Evolutionary conservation across 2,888 invertebrate species (phyloP), one percentile per base, ranked within the genome.

Genomic region (Spodoptera exigua): DNA sequence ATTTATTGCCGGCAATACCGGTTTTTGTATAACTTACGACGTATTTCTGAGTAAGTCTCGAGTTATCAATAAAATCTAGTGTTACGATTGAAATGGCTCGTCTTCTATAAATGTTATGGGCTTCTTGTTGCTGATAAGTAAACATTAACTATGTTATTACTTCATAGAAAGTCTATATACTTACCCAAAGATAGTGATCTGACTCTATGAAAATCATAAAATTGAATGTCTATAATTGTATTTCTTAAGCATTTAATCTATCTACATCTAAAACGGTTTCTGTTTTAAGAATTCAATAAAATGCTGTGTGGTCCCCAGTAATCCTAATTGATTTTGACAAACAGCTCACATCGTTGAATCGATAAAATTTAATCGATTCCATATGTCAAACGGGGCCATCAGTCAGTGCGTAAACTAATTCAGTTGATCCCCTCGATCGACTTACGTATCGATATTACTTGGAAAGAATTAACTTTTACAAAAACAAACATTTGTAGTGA

Each of bases 401-500:
- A 71, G 58, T 75, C 59, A 66, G 53, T 37, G 48, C 36, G 46
- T 54, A 52, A 63, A 70, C 70, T 72, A 76, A 75, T 75, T 70
- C 73, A 70, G 55, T 66, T 66, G 74, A 82, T 80, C 78, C 77
- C 74, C 62, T 44, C 65, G 72, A 80, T 75, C 70, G 77, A 76
- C 66, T 72, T 70, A 64, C 47, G 54, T 73, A 76, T 80, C 76
- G 73, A 76, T 78, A 70, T 66, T 74, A 60, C 71, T 43, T 73
- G 44, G 65, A 70, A 76, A 68, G 68, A 69, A 64, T 73, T 67
- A 75, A 70, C 73, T 68, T 70, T n/a, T 59, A 74, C 77, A 70
- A 73, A 82, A 85, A 85, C 83, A 86, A 86, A 87, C 82, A 87
- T 70, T 79, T 74, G 80, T 82, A 76, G 68, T 69, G 58, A 59